Percentiles rank a stretch among this genome's conserved stretches.
These are phyloP conservation scores for Pteruthius melanotis DNA, from an alignment of 2,113 vertebrate genomes.

Conservation along the genomic window DNA sequence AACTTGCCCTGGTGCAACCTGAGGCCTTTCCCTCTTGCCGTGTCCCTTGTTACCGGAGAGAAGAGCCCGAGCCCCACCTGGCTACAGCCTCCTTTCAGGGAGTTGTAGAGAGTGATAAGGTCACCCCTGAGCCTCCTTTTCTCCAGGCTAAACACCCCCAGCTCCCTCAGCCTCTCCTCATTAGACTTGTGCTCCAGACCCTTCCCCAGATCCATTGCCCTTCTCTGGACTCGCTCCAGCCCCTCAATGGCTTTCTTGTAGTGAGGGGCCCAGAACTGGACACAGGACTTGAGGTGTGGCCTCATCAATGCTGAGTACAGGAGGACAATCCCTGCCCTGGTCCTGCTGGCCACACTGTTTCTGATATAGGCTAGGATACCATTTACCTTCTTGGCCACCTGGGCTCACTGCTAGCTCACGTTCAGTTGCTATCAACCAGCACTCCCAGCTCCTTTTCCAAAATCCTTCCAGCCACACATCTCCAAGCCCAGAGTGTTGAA, in stretches of 20 bases:
- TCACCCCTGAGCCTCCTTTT: background rate
- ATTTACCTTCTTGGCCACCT: rapidly evolving
- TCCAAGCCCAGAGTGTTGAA: background rate
- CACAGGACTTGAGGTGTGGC: rapidly evolving
- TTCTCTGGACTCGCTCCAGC: rapidly evolving
- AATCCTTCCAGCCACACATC: background rate
- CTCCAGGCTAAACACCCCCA: background rate
- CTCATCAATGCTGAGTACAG: background rate
- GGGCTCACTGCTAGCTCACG: background rate
- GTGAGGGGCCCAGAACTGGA: background rate
- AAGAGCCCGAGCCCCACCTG: rapidly evolving
- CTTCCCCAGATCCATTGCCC: rapidly evolving
- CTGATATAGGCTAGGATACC: background rate
- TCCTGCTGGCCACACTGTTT: background rate
- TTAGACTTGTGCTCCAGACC: background rate
- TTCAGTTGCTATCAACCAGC: background rate
- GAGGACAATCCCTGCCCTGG: background rate
- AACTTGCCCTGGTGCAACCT: background rate
- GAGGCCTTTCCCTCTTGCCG: background rate
- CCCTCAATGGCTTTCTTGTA: background rate
- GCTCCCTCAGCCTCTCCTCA: background rate
- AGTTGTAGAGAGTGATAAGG: rapidly evolving
- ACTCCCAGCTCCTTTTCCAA: background rate
- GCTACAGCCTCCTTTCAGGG: background rate
- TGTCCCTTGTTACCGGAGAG: background rate